Percentiles rank a stretch among this genome's conserved stretches.
phyloP scores from a whole-genome alignment of 2,888 invertebrate species.

The Sphaerophoria rueppellii region DNA sequence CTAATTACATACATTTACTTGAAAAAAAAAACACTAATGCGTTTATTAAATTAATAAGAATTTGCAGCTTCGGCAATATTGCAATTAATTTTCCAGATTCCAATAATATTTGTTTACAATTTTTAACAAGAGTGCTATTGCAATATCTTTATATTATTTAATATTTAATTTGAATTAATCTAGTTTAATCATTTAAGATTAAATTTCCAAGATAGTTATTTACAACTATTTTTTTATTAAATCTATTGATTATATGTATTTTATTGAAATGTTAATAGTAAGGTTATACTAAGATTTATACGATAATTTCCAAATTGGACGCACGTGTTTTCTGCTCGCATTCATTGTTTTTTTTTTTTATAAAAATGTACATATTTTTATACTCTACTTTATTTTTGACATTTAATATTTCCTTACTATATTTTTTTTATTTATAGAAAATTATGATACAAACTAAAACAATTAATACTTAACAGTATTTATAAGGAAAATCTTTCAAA shows the following conservation, averaged over 20 bases:
- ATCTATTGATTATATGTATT: not conserved
- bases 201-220: constrained; percentile 27
- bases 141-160: constrained; percentile 2
- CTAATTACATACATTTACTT: not conserved
- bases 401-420: not conserved
- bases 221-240: constrained; percentile 17
- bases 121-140: constrained; percentile 43
- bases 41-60: not conserved
- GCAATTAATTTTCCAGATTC: constrained; percentile 7
- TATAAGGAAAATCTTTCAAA: too few relatives aligned
- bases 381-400: constrained; percentile 13
- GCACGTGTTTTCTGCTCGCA: not conserved
- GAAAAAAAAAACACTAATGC: not conserved
- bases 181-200: constrained; percentile 11
- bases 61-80: not conserved
- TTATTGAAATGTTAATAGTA: constrained; percentile 7
- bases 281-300: constrained; percentile 12
- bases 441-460: constrained; percentile 1
- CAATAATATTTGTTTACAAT: not conserved
- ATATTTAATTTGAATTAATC: constrained; percentile 30
- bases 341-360: constrained; percentile 11
- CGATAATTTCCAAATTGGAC: constrained; percentile 17
- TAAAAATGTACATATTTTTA: constrained; percentile 50
- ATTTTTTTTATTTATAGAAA: constrained; percentile 11
- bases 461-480: not conserved